Percentiles rank a stretch among this genome's conserved stretches.
Conservation (phyloP, 2,797 vertebrate genomes). For the Triplophysa yarkandensis region DNA sequence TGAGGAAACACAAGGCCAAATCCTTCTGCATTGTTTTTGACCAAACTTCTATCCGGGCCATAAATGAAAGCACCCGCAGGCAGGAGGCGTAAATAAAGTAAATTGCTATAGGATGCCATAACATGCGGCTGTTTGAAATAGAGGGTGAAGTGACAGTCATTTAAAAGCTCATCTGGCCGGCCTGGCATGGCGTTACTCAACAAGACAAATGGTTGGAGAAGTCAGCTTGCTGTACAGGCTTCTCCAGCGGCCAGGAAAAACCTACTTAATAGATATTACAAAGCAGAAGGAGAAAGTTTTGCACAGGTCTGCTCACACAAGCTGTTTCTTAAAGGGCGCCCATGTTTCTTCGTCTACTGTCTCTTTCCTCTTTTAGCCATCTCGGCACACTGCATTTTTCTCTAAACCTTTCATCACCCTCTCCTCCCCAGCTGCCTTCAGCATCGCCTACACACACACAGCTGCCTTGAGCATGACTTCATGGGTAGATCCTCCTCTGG, state of each 20-base stretch:
- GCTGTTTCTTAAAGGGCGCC: constrained; percentile 39
- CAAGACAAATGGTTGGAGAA: constrained; percentile 63
- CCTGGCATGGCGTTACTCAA: constrained; percentile 64
- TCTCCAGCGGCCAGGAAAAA: constrained; percentile 52
- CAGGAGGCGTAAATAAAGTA: constrained; percentile 57
- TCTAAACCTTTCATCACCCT: constrained; percentile 40
- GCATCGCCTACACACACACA: constrained; percentile 34
- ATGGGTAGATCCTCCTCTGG: constrained; percentile 34
- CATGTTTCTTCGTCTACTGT: constrained; percentile 35
- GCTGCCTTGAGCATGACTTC: constrained; percentile 22
- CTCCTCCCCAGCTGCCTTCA: constrained; percentile 32
- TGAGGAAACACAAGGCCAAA: constrained; percentile 66
- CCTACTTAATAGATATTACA: constrained; percentile 61
- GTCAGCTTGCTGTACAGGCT: constrained; percentile 55
- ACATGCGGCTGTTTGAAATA: constrained; percentile 61
- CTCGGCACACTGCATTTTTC: constrained; percentile 31
- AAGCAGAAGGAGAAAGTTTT: constrained; percentile 53
- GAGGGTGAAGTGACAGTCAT: constrained; percentile 67
- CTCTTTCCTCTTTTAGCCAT: constrained; percentile 31
- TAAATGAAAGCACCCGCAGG: constrained; percentile 59
- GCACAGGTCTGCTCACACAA: constrained; percentile 50
- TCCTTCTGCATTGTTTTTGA: constrained; percentile 60
- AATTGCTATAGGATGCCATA: constrained; percentile 63
- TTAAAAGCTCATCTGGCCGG: constrained; percentile 67
- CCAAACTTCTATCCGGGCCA: constrained; percentile 62